phyloP scores from a whole-genome alignment of 1,140 invertebrate species.

The Drosophila murphyi region DNA sequence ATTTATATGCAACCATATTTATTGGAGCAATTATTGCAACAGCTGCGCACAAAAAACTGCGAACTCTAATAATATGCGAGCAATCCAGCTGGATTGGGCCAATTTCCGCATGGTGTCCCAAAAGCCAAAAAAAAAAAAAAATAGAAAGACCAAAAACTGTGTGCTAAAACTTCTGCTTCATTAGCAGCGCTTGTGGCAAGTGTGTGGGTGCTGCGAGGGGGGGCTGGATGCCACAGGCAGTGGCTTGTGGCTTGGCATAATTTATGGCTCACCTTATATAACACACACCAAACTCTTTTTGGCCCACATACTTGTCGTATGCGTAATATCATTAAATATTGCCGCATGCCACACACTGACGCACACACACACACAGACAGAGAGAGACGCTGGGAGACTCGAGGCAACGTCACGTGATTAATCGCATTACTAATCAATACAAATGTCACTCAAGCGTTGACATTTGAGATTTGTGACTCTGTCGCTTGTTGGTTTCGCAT shows the following conservation, averaged over 20 bases:
- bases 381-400: neutral
- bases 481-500: conserved; percentile 54
- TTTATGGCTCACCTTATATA: conserved; percentile 52
- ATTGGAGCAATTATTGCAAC: conserved; percentile 34
- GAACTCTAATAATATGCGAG: conserved; percentile 17
- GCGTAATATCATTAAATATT: conserved; percentile 66
- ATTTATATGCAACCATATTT: conserved; percentile 41
- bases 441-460: conserved; percentile 75
- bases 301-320: conserved; percentile 53
- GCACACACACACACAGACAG: conserved; percentile 9
- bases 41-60: conserved; percentile 32
- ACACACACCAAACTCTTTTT: conserved; percentile 37
- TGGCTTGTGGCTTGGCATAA: conserved; percentile 35
- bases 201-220: neutral
- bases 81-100: conserved; percentile 1
- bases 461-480: conserved; percentile 75
- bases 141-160: neutral
- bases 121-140: neutral
- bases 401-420: conserved; percentile 63
- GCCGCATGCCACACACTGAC: conserved; percentile 47
- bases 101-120: conserved; percentile 8
- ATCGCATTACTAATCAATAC: conserved; percentile 81
- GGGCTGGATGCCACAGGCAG: conserved; percentile 7
- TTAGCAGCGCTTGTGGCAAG: conserved; percentile 29
- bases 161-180: conserved; percentile 33